A percentile compares a stretch with the other conserved stretches of the same genome.
phyloP scores from a whole-genome alignment of 2,113 vertebrate genomes.

The Drymodes brunneopygia region DNA sequence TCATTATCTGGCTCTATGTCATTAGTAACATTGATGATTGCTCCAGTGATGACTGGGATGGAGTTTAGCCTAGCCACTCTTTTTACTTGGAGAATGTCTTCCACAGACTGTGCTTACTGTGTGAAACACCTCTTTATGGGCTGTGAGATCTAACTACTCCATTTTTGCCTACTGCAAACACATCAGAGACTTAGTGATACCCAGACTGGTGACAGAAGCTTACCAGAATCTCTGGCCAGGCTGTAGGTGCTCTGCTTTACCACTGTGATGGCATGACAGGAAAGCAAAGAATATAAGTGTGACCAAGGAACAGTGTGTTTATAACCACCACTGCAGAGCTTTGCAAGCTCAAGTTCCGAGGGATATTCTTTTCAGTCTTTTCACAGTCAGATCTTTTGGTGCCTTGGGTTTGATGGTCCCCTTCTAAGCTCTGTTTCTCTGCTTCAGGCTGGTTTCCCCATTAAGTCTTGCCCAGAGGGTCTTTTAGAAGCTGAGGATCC shows the following conservation, averaged over 20 bases:
- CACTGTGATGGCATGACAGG: background rate
- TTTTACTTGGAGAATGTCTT: background rate
- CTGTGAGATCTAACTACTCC: background rate
- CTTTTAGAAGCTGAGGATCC: background rate
- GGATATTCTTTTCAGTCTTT: background rate
- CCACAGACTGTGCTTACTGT: background rate
- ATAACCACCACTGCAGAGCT: background rate
- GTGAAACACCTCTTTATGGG: background rate
- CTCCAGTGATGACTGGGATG: background rate
- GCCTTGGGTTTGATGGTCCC: background rate
- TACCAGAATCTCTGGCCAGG: background rate
- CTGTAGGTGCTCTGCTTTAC: background rate
- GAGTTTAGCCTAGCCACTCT: background rate
- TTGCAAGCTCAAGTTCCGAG: background rate
- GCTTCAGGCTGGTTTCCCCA: background rate
- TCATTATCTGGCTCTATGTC: background rate
- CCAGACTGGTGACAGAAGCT: background rate
- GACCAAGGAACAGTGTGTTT: background rate
- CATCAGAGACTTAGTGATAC: accelerated
- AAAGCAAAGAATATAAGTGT: background rate
- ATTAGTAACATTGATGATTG: background rate
- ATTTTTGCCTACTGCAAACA: background rate
- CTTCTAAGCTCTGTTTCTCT: background rate
- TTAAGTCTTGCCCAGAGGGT: background rate
- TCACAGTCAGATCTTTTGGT: background rate